Conservation (phyloP, 2,113 vertebrate species). For the Scopus umbretta region DNA sequence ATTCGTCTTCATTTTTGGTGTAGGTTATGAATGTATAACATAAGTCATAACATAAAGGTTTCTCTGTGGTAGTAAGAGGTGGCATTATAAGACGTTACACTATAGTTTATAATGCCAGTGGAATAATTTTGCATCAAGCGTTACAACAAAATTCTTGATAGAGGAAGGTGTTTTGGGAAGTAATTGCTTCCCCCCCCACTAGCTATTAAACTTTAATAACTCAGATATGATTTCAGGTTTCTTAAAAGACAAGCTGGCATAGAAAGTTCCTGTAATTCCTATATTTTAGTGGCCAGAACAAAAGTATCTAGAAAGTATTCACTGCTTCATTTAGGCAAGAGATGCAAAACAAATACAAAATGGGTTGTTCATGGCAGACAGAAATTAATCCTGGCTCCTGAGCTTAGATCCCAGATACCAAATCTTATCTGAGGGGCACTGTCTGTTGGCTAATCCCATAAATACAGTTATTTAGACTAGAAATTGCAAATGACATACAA, state of each 20-base stretch:
- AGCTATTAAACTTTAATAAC: constrained; percentile 22
- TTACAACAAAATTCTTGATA: constrained; percentile 21
- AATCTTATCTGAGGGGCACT: neutral
- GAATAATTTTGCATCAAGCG: constrained; percentile 26
- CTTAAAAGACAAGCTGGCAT: neutral
- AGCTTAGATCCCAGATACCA: neutral
- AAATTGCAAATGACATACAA: constrained; percentile 32
- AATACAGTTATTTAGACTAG: constrained; percentile 14
- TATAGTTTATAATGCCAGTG: constrained; percentile 8
- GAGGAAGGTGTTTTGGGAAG: neutral
- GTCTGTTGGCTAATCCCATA: constrained; percentile 10
- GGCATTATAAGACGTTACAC: neutral
- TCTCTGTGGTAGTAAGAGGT: neutral
- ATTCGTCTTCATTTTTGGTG: neutral
- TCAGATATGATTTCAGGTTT: neutral
- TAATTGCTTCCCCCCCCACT: neutral
- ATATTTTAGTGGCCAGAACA: neutral
- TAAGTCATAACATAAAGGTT: constrained; percentile 22
- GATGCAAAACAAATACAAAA: neutral
- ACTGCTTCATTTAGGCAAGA: neutral
- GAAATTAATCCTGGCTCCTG: neutral
- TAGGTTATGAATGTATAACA: neutral
- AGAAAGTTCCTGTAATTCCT: neutral
- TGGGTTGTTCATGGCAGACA: neutral
- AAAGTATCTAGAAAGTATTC: neutral